These are phyloP conservation scores for Tautogolabrus adspersus DNA, from an alignment of 2,113 vertebrate species.

Conservation along the genomic window DNA sequence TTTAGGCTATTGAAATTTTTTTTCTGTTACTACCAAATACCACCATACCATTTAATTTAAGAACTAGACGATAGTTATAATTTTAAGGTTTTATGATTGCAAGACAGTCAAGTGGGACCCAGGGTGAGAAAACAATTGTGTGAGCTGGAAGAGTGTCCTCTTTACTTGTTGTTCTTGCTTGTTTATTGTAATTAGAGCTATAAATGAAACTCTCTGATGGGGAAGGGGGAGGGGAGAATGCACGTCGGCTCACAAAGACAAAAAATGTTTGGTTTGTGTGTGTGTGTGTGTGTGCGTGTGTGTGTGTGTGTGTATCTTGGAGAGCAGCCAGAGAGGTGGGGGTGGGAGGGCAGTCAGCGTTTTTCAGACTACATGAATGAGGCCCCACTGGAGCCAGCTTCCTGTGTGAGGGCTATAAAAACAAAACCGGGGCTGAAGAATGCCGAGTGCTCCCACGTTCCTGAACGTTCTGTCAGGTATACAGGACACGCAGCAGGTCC, in stretches of 20 bases:
- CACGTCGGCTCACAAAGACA: conserved; percentile 44
- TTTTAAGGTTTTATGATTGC: conserved; percentile 5
- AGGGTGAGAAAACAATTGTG: conserved; percentile 2
- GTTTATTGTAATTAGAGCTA: conserved; percentile 76
- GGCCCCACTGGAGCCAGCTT: conserved; percentile 76
- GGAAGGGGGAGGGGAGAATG: conserved; percentile 54
- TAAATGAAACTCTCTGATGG: conserved; percentile 67
- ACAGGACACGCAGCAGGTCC: conserved; percentile 49
- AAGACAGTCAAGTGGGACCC: background rate
- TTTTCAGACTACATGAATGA: conserved; percentile 83
- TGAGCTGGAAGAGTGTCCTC: conserved; percentile 15
- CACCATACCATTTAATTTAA: background rate
- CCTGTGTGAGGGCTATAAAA: conserved; percentile 83
- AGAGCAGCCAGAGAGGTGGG: conserved; percentile 65
- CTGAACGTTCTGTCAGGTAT: conserved; percentile 74
- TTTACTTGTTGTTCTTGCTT: conserved; percentile 39
- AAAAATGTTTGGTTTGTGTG: conserved; percentile 45
- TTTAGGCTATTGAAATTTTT: background rate
- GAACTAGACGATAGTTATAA: background rate
- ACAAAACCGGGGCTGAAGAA: conserved; percentile 76
- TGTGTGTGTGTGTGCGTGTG: conserved; percentile 58
- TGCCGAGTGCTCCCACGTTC: conserved; percentile 73
- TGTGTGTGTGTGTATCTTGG: conserved; percentile 69
- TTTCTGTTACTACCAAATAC: background rate
- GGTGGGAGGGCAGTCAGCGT: conserved; percentile 81